phyloP scores from a whole-genome alignment of 2,888 invertebrate genomes.

The Archips crataeganus region DNA sequence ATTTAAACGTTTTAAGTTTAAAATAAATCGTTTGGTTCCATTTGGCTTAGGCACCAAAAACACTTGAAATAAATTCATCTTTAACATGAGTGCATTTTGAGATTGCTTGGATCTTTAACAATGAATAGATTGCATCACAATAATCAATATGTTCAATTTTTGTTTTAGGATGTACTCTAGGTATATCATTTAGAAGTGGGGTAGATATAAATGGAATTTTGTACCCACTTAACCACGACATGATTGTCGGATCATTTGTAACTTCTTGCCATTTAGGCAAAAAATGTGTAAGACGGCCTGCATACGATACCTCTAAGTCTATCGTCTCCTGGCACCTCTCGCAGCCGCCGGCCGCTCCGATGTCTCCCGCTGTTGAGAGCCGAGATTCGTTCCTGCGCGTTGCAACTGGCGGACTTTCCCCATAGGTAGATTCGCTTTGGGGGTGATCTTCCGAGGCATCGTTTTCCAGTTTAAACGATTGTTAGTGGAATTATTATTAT shows the following conservation, averaged over 20 bases:
- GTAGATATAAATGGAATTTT: neutral
- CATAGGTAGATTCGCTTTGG: neutral
- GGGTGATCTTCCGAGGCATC: neutral
- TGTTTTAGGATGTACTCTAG: neutral
- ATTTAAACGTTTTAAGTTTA: neutral
- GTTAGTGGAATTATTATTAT: neutral
- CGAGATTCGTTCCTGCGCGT: neutral
- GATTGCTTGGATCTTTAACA: neutral
- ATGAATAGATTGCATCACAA: neutral
- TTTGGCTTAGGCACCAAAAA: neutral
- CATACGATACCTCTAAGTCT: neutral
- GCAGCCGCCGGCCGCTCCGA: neutral
- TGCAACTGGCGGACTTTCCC: neutral
- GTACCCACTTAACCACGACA: neutral
- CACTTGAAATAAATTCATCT: neutral
- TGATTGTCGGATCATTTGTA: neutral
- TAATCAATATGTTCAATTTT: neutral
- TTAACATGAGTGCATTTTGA: neutral
- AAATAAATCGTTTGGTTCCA: neutral
- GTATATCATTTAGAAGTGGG: neutral
- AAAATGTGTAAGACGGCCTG: neutral
- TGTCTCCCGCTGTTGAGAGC: neutral
- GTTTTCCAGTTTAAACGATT: conserved; percentile 2
- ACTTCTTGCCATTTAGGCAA: neutral
- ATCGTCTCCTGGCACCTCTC: neutral